These are phyloP conservation scores for Kryptolebias marmoratus DNA, from an alignment of 2,113 vertebrate genomes.

Conservation along the genomic window DNA sequence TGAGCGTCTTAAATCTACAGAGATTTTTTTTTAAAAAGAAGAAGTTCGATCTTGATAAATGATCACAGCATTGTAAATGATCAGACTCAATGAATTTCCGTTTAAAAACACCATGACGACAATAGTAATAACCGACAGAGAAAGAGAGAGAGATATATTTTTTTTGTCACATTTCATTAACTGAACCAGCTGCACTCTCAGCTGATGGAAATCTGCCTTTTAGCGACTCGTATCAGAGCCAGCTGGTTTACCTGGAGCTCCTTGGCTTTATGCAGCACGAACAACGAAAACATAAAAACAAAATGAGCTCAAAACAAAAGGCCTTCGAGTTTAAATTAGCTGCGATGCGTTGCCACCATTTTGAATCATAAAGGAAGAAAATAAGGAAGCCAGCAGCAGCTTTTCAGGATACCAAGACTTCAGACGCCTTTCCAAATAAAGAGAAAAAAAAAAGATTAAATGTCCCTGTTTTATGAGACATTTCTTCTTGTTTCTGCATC, in stretches of 20 bases:
- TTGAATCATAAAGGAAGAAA: too few relatives aligned
- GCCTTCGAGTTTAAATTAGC: too few relatives aligned
- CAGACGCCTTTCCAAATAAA: too few relatives aligned
- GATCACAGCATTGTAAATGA: slow-evolving; percentile 61
- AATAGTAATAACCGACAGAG: neutral
- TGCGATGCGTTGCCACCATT: too few relatives aligned
- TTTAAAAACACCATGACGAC: slow-evolving; percentile 42
- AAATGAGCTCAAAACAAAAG: neutral
- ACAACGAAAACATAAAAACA: slow-evolving; percentile 5
- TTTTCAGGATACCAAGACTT: too few relatives aligned
- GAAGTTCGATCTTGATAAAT: slow-evolving; percentile 49
- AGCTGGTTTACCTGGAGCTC: slow-evolving; percentile 23
- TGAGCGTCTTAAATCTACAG: slow-evolving; percentile 34
- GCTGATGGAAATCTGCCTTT: neutral
- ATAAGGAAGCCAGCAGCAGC: too few relatives aligned
- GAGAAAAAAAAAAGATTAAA: too few relatives aligned
- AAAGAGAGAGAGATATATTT: slow-evolving; percentile 18
- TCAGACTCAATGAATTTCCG: slow-evolving; percentile 41
- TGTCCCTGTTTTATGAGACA: neutral
- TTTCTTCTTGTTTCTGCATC: neutral
- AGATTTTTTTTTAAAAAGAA: slow-evolving; percentile 15
- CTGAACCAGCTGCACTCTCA: slow-evolving; percentile 5
- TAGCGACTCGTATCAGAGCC: slow-evolving; percentile 21
- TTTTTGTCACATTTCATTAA: neutral
- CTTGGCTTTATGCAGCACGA: slow-evolving; percentile 34